Evolutionary conservation across 2,797 vertebrate genomes (phyloP).

Genomic region (Diglossa cyanea): DNA sequence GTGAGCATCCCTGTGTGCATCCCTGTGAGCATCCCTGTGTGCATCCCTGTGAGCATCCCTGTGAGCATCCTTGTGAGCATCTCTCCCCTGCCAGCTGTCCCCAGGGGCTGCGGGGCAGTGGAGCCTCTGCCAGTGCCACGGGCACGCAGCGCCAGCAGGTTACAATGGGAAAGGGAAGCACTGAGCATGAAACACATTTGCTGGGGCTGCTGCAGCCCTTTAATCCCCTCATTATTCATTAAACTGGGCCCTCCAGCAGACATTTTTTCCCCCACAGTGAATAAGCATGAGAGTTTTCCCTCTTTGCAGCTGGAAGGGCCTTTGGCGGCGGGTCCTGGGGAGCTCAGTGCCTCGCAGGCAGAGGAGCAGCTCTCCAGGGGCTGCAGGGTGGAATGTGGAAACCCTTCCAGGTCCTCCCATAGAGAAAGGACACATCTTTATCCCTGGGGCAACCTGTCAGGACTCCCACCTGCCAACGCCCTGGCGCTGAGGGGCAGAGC

Average conservation of each 20-base stretch:
- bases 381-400: background rate
- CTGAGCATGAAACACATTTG: background rate
- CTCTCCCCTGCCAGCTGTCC: too few relatives aligned
- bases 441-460: background rate
- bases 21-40: too few relatives aligned
- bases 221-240: background rate
- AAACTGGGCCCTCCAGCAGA: background rate
- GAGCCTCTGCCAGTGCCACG: background rate
- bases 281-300: background rate
- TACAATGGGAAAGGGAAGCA: background rate
- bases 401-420: background rate
- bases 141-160: background rate
- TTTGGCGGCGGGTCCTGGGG: background rate
- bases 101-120: too few relatives aligned
- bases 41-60: too few relatives aligned
- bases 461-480: background rate
- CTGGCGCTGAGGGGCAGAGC: accelerated
- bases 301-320: background rate
- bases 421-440: background rate
- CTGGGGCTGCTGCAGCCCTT: background rate
- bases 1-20: too few relatives aligned
- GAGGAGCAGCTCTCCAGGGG: background rate
- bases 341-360: background rate
- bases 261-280: background rate
- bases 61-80: too few relatives aligned